Conservation (phyloP, 1,140 invertebrate genomes). For the Drosophila sturtevanti region DNA sequence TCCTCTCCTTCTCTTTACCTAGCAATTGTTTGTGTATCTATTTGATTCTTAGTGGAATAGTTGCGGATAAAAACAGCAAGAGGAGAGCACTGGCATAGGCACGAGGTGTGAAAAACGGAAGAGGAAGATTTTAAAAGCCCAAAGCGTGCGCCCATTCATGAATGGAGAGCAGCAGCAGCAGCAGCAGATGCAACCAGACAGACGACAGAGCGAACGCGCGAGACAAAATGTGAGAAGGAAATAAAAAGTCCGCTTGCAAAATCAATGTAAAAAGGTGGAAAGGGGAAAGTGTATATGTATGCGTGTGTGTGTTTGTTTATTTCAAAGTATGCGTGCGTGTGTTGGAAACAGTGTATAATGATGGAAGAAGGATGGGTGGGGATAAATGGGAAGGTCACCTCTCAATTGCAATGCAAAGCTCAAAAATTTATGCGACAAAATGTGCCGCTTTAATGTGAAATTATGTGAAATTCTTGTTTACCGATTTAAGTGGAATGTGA, state of each 20-base stretch:
- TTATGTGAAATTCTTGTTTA: conserved; percentile 10
- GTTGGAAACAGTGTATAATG: neutral
- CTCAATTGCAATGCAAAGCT: neutral
- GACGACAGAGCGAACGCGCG: conserved; percentile 9
- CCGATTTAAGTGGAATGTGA: neutral
- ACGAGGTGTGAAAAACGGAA: conserved; percentile 66
- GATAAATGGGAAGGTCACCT: conserved; percentile 1
- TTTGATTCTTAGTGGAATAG: conserved; percentile 8
- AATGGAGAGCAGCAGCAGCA: conserved; percentile 52
- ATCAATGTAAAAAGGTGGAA: conserved; percentile 33
- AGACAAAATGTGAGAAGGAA: conserved; percentile 4
- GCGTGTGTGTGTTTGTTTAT: conserved; percentile 18
- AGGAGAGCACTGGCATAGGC: conserved; percentile 12
- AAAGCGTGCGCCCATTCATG: conserved; percentile 64
- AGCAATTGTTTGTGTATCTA: conserved; percentile 41
- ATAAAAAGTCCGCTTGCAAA: conserved; percentile 21
- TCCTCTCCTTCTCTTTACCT: neutral
- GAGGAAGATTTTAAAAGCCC: conserved; percentile 41
- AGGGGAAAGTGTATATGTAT: conserved; percentile 25
- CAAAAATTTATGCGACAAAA: conserved; percentile 13
- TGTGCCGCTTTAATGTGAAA: conserved; percentile 2
- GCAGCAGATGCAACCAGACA: conserved; percentile 2
- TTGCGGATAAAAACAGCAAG: neutral
- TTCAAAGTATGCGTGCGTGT: conserved; percentile 8
- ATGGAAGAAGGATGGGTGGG: neutral